Evolutionary conservation across 30 jellyfish, hydroid and myxozoan genomes (phyloP), one percentile per base, ranked within the genome.

Genomic region (Aurelia aurita complex sp. Pacific): DNA sequence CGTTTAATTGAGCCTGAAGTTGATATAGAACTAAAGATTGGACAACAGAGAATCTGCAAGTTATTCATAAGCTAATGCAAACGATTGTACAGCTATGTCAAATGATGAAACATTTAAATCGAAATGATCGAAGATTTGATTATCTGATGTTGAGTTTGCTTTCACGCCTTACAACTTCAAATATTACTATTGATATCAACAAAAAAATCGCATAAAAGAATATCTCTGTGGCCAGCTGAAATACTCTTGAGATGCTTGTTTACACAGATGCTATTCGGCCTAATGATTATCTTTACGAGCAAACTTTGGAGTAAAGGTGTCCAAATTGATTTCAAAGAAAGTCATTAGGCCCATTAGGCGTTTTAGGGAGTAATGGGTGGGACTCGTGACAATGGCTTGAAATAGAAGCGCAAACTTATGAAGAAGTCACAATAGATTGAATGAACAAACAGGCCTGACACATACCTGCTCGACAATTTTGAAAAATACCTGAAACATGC

Each of bases 51-150:
- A 17, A 16, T 23, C 43, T 40, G 76, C 76, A 66, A 66, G 53
- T 66, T 23, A 66, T 66, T 66, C 76, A 46, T 14, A 13, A 23
- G 77, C 50, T 19, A 61, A 77, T 40, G 65, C 69, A 77, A 42
- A 33, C 64, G 87, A 77, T 77, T 77, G 87, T 77, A 77, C 87
- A 77, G 87, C 87, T 77, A 77, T 77, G 87, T 77, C 87, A 59
- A 61, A 77, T 38, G 64, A 32, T 52, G 77, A 33, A 60, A 64
- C 77, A 61, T 60, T 77, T 42, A 62, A 36, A 77, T 64, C 64
- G 55, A 57, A 64, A 77, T 61, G 62, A 68, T 38, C 43, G 70
- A 64, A 77, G 87, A 77, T 77, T 77, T 77, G 87, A 77, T 77
- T 77, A 77, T 64, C 67, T 4, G 10, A 43, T 18, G 52, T 16